Percentiles rank a stretch among this genome's conserved stretches.
Evolutionary conservation across 2,888 invertebrate genomes (phyloP).

Genomic region (Drosophila neotestacea): DNA sequence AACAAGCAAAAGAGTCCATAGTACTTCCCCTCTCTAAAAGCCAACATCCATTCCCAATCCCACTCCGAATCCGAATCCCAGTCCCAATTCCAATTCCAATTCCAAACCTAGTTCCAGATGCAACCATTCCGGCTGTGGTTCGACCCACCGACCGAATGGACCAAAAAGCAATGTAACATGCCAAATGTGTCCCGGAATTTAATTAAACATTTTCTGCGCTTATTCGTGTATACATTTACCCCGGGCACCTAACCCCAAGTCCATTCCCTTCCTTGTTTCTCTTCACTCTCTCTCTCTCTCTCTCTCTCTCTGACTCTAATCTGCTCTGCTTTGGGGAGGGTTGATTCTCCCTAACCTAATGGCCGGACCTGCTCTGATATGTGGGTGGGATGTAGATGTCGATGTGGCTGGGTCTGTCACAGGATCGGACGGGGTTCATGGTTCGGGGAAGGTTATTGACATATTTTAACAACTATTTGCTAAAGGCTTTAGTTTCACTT

Average conservation of each 20-base stretch:
- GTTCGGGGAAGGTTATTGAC: slow-evolving; percentile 68
- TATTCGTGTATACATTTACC: slow-evolving; percentile 74
- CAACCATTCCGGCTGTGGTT: slow-evolving; percentile 59
- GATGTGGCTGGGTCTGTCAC: background rate
- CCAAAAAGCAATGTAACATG: slow-evolving; percentile 79
- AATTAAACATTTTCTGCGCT: slow-evolving; percentile 82
- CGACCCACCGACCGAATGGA: slow-evolving; percentile 27
- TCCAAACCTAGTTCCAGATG: background rate
- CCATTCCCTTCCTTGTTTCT: slow-evolving; percentile 1
- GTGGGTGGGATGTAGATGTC: slow-evolving; percentile 1
- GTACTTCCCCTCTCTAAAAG: background rate
- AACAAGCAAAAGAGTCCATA: slow-evolving; percentile 34
- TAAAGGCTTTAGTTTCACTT: slow-evolving; percentile 79
- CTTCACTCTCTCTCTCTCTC: background rate
- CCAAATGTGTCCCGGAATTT: slow-evolving; percentile 82
- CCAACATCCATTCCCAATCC: background rate
- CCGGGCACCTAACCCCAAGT: slow-evolving; percentile 15
- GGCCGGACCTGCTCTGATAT: slow-evolving; percentile 1
- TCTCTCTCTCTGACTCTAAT: slow-evolving; percentile 9
- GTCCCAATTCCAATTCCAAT: background rate
- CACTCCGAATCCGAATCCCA: background rate
- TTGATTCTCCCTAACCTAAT: slow-evolving; percentile 2
- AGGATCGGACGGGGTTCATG: background rate
- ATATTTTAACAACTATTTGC: slow-evolving; percentile 80
- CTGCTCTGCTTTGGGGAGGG: slow-evolving; percentile 2